Conservation (phyloP, 2,888 invertebrate genomes). For the Hydrotaea cyrtoneurina region DNA sequence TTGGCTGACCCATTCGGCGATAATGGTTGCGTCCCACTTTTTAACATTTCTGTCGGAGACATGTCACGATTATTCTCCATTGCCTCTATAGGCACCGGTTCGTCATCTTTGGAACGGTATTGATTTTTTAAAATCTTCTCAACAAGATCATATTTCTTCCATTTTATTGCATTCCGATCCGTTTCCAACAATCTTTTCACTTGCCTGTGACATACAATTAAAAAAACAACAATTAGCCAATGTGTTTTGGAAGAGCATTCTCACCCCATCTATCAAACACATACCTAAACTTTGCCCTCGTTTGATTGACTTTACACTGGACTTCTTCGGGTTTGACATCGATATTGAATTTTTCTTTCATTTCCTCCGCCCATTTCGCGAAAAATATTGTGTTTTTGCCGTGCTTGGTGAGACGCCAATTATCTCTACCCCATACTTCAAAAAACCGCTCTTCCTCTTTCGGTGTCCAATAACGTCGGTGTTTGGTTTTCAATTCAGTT, state of each 20-base stretch:
- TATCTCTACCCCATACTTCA: conserved; percentile 78
- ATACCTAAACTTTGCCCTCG: conserved; percentile 77
- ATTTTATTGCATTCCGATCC: conserved; percentile 70
- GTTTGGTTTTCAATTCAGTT: conserved; percentile 71
- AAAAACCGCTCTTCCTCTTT: conserved; percentile 76
- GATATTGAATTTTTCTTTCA: conserved; percentile 73
- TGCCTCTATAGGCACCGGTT: conserved; percentile 75
- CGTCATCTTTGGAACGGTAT: conserved; percentile 76
- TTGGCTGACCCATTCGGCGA: conserved; percentile 63
- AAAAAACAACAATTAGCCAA: too few relatives aligned
- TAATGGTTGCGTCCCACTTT: conserved; percentile 44
- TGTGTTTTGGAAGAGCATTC: background rate
- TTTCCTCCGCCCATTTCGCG: conserved; percentile 75
- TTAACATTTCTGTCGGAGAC: conserved; percentile 70
- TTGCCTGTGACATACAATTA: conserved; percentile 67
- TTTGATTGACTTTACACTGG: conserved; percentile 77
- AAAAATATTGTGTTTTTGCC: conserved; percentile 77
- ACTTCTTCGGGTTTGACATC: conserved; percentile 77
- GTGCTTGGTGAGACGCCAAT: conserved; percentile 76
- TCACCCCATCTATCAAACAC: conserved; percentile 20
- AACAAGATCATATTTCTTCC: conserved; percentile 76
- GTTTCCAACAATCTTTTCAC: conserved; percentile 73
- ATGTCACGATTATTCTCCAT: conserved; percentile 76
- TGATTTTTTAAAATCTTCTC: conserved; percentile 76
- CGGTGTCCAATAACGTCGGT: conserved; percentile 77